Percentiles rank a stretch among this genome's conserved stretches.
phyloP scores from a whole-genome alignment of 2,113 vertebrate genomes.

The Phyllopteryx taeniolatus region DNA sequence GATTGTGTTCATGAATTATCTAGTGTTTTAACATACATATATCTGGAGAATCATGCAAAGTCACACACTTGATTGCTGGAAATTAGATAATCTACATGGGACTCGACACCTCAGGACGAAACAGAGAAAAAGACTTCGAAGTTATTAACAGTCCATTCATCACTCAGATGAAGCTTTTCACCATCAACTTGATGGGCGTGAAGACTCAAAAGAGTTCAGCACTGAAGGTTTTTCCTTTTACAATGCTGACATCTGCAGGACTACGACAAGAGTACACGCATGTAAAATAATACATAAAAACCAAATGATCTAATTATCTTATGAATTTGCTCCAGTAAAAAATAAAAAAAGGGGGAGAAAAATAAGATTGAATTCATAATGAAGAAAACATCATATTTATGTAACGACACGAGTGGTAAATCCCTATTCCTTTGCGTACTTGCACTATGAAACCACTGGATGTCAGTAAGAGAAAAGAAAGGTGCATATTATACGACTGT shows the following conservation, averaged over 20 bases:
- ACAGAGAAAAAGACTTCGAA: constrained; percentile 21
- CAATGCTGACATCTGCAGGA: constrained; percentile 66
- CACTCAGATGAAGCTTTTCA: constrained; percentile 22
- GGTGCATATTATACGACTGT: neutral
- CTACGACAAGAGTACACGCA: neutral
- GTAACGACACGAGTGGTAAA: neutral
- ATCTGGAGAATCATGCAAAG: neutral
- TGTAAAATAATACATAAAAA: neutral
- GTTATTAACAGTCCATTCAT: constrained; percentile 40
- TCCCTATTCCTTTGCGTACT: neutral
- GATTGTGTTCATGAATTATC: neutral
- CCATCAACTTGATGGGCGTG: constrained; percentile 13
- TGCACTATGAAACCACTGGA: constrained; percentile 42
- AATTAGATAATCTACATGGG: constrained; percentile 47
- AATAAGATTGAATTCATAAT: neutral
- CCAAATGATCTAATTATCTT: neutral
- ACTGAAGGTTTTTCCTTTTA: constrained; percentile 24
- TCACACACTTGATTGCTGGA: neutral
- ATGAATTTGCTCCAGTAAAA: neutral
- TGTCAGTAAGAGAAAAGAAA: constrained; percentile 43
- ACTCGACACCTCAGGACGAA: constrained; percentile 38
- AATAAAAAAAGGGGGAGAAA: neutral
- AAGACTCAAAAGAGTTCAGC: neutral
- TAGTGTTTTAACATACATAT: neutral
- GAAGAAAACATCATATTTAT: neutral